These are phyloP conservation scores for Chouioia cunea DNA, from an alignment of 2,888 invertebrate genomes.

Conservation along the genomic window DNA sequence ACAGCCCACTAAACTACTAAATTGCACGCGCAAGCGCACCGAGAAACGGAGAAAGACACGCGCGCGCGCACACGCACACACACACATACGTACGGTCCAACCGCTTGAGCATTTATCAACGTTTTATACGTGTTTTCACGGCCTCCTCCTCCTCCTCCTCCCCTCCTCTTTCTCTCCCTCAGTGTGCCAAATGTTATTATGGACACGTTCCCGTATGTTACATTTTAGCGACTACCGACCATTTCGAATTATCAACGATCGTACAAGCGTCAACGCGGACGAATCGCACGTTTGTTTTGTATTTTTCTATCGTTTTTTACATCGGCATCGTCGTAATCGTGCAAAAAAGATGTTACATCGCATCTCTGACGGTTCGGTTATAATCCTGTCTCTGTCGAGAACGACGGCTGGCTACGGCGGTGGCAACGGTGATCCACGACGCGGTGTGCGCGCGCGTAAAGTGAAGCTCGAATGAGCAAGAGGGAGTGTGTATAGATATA, in stretches of 20 bases:
- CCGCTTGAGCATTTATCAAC: background rate
- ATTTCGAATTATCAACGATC: no score
- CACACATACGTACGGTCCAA: background rate
- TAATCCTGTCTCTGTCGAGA: background rate
- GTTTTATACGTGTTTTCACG: slow-evolving; percentile 10
- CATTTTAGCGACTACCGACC: no score
- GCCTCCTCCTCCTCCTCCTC: no score
- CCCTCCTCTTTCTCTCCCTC: background rate
- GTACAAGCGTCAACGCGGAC: background rate
- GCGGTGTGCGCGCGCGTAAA: background rate
- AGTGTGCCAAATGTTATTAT: no score
- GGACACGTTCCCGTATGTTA: no score
- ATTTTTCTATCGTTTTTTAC: no score
- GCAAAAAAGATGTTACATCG: no score
- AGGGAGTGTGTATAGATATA: slow-evolving; percentile 6
- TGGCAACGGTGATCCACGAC: no score
- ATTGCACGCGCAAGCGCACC: background rate
- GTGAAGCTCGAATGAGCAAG: slow-evolving; percentile 6
- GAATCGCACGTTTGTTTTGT: no score
- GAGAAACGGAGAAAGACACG: slow-evolving; percentile 2
- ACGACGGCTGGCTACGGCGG: background rate
- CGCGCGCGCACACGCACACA: background rate
- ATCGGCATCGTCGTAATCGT: no score
- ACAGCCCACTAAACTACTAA: background rate
- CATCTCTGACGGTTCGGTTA: no score